A percentile compares a stretch with the other conserved stretches of the same genome.
Evolutionary conservation across 2,888 invertebrate genomes (phyloP).

Genomic region (Malthinus seriepunctatus): DNA sequence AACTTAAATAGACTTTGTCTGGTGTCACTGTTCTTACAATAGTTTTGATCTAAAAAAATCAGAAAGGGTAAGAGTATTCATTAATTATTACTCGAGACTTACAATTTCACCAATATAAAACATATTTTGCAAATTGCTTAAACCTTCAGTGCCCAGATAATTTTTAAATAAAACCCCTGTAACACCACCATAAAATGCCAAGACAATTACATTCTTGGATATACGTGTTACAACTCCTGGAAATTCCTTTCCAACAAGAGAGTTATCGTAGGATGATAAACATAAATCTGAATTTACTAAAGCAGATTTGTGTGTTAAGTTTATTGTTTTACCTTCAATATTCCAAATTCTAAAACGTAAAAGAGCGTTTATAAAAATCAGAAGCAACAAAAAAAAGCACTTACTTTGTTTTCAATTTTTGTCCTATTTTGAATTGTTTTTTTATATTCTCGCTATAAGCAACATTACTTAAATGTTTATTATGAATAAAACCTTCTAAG

Average conservation of each 20-base stretch:
- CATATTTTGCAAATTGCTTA: conserved; percentile 49
- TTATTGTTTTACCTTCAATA: conserved; percentile 56
- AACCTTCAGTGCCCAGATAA: conserved; percentile 37
- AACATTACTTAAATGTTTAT: conserved; percentile 61
- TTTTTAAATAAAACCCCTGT: conserved; percentile 57
- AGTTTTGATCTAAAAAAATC: conserved; percentile 56
- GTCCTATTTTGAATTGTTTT: conserved; percentile 61
- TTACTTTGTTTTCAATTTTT: conserved; percentile 60
- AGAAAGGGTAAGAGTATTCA: conserved; percentile 17
- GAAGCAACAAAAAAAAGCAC: not conserved
- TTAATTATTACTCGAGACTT: conserved; percentile 41
- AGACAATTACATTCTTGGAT: conserved; percentile 56
- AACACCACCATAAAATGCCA: conserved; percentile 64
- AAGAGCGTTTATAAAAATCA: not conserved
- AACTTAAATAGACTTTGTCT: conserved; percentile 56
- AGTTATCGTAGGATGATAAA: conserved; percentile 58
- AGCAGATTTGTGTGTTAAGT: conserved; percentile 69
- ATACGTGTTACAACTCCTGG: conserved; percentile 62
- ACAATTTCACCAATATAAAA: conserved; percentile 66
- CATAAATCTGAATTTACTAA: conserved; percentile 62
- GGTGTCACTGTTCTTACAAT: conserved; percentile 53
- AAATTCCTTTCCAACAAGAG: conserved; percentile 57
- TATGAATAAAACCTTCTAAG: conserved; percentile 62
- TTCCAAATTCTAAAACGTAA: conserved; percentile 57
- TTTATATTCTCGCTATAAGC: conserved; percentile 51